These are phyloP conservation scores for Phrynocephalus versicolor DNA, from an alignment of 2,113 vertebrate species.

Conservation along the genomic window DNA sequence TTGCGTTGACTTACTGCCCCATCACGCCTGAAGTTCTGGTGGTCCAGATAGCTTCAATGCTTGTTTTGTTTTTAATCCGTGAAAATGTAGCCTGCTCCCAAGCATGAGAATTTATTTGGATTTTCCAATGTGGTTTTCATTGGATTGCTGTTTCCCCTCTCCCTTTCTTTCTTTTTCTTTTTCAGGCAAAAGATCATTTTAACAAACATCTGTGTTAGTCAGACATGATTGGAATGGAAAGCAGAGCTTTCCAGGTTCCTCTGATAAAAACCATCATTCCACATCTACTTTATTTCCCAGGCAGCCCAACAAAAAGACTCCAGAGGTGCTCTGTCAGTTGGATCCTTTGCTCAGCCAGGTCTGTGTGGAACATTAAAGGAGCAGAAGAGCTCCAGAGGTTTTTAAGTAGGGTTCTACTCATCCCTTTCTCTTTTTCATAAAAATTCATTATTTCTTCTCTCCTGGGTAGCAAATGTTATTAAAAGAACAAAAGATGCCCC, in stretches of 20 bases:
- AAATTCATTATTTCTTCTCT: slow-evolving; percentile 15
- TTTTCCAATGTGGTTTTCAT: not conserved
- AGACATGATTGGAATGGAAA: slow-evolving; percentile 5
- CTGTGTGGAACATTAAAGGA: not conserved
- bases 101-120: not conserved
- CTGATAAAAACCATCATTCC: not conserved
- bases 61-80: not conserved
- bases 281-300: not conserved
- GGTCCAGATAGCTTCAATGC: not conserved
- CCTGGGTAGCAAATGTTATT: not conserved
- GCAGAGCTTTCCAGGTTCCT: not conserved
- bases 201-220: not conserved
- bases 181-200: not conserved
- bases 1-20: not conserved
- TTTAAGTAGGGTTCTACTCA: not conserved
- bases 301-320: not conserved
- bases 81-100: not conserved
- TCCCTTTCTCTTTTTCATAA: not conserved
- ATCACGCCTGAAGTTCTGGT: not conserved
- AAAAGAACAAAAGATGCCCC: not conserved
- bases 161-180: not conserved
- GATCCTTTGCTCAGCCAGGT: not conserved
- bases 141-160: not conserved
- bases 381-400: not conserved
- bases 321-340: not conserved